Percentiles rank a stretch among this genome's conserved stretches.
Conservation (phyloP, 2,113 vertebrate species). For the Dromaius novaehollandiae region DNA sequence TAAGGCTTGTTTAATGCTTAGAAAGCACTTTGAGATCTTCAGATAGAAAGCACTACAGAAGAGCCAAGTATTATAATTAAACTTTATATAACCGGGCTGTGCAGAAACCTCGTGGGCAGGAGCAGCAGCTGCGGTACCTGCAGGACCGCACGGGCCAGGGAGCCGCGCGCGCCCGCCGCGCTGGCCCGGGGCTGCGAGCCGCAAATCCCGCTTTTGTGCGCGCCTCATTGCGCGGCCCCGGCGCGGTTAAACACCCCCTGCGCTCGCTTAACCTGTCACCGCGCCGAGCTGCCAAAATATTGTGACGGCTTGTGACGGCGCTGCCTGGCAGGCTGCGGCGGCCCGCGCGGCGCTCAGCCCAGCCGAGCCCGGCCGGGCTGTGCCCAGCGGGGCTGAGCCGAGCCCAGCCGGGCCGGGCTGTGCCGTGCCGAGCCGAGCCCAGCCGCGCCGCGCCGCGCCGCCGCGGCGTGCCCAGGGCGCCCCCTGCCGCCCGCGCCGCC, state of each 20-base stretch:
- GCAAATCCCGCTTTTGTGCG: background rate
- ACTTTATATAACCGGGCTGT: constrained; percentile 62
- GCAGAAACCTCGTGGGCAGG: constrained; percentile 13
- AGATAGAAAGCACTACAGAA: constrained; percentile 47
- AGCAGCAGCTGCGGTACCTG: background rate
- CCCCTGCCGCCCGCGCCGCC: constrained; percentile 82
- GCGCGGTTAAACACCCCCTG: constrained; percentile 56
- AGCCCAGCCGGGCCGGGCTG: background rate
- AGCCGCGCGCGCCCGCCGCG: background rate
- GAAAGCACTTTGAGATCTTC: constrained; percentile 66
- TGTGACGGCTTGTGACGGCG: constrained; percentile 71
- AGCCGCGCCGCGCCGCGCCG: background rate
- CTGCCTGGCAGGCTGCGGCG: constrained; percentile 75
- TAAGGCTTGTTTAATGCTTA: constrained; percentile 68
- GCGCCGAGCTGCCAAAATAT: constrained; percentile 76
- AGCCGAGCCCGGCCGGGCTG: background rate
- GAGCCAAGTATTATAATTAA: constrained; percentile 68
- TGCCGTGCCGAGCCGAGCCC: background rate
- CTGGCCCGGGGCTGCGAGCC: background rate
- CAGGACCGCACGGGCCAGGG: background rate
- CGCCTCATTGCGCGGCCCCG: background rate
- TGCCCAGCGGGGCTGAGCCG: no score
- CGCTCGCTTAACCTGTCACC: constrained; percentile 66
- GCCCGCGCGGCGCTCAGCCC: background rate
- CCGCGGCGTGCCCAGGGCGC: constrained; percentile 87